Evolutionary conservation across 2,888 invertebrate species (phyloP).

Genomic region (Galerucella nymphaeae): DNA sequence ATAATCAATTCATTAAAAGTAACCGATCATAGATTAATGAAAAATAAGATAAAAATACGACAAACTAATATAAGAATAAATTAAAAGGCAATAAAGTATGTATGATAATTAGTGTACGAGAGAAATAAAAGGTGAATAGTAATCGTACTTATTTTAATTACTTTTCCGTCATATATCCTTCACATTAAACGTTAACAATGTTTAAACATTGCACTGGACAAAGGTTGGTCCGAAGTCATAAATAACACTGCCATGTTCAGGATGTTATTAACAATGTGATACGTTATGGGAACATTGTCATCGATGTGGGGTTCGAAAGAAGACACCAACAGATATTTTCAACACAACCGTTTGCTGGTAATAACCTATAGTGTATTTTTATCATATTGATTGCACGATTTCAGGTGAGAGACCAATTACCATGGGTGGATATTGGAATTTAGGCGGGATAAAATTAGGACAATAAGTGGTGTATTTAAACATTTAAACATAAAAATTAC

Average conservation of each 20-base stretch:
- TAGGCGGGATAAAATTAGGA: too few species aligned
- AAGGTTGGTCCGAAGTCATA: slow-evolving; percentile 9
- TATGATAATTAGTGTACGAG: not conserved
- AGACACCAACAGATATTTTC: not conserved
- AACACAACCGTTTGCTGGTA: not conserved
- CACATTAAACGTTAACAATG: slow-evolving; percentile 13
- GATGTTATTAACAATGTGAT: slow-evolving; percentile 2
- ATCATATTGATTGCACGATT: too few species aligned
- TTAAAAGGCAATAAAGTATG: not conserved
- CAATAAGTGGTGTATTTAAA: too few species aligned
- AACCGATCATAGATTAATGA: not conserved
- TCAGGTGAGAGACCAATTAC: too few species aligned
- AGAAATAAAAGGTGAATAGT: not conserved
- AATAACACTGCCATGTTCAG: slow-evolving; percentile 5
- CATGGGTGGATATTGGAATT: too few species aligned
- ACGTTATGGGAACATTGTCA: slow-evolving; percentile 2
- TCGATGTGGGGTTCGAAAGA: not conserved
- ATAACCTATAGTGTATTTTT: not conserved
- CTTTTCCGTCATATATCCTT: slow-evolving; percentile 25
- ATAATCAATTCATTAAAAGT: slow-evolving; percentile 1
- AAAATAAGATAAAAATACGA: not conserved
- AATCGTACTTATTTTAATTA: slow-evolving; percentile 11
- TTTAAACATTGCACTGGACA: slow-evolving; percentile 11
- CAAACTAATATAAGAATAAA: slow-evolving; percentile 1
- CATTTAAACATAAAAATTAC: too few species aligned